Conservation (phyloP, 2,797 vertebrate species). For the Manis pentadactyla region DNA sequence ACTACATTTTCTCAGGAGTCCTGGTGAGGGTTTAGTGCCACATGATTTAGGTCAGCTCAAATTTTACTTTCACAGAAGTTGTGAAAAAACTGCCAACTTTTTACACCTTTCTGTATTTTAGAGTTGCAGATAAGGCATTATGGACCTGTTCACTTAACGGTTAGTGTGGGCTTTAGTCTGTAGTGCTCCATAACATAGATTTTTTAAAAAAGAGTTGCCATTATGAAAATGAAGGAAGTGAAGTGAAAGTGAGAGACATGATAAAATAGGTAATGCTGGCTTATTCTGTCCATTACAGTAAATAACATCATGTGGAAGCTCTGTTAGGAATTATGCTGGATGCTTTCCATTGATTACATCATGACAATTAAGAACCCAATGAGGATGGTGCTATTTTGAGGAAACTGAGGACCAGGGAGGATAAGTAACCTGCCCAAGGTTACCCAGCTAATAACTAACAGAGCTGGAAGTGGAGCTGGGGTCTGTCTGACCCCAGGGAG, state of each 20-base stretch:
- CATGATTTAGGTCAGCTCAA: background rate
- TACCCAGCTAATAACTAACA: too few relatives aligned
- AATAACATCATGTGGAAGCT: too few relatives aligned
- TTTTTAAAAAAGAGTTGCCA: background rate
- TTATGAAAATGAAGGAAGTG: conserved; percentile 29
- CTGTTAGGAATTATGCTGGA: too few relatives aligned
- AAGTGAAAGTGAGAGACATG: background rate
- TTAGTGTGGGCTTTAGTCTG: background rate
- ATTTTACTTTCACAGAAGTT: background rate
- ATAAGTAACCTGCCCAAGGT: too few relatives aligned
- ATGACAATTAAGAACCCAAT: too few relatives aligned
- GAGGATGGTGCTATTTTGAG: too few relatives aligned
- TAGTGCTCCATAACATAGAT: background rate
- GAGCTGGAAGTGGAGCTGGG: too few relatives aligned
- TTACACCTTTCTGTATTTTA: background rate
- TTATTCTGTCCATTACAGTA: too few relatives aligned
- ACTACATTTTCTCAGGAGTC: background rate
- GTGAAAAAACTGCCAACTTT: background rate
- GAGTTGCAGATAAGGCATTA: background rate
- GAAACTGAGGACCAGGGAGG: too few relatives aligned
- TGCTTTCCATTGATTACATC: too few relatives aligned
- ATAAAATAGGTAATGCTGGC: too few relatives aligned
- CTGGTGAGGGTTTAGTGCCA: background rate
- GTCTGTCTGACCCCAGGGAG: too few relatives aligned
- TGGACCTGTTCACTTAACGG: background rate